Base-by-base conservation (phyloP, 2,888 invertebrate genomes). In the Parascotia fuliginaria region DNA sequence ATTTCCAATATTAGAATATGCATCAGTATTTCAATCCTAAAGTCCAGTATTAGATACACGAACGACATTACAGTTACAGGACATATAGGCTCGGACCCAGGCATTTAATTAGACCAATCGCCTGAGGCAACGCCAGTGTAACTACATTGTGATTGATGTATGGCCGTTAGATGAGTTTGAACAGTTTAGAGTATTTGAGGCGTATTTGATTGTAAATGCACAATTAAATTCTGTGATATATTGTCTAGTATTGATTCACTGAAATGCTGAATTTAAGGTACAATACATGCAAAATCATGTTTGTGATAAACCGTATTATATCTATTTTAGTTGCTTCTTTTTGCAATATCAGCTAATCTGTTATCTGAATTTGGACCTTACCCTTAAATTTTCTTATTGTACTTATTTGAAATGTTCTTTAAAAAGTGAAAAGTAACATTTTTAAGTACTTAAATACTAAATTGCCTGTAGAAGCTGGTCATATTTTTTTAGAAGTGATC, bases 71-170 rank as follows among this genome's bases (percentile, higher is more conserved):
- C 32, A 16, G 39, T 60, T 56, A 62, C 40, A 22, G 48, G 50
- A 34, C 53, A 45, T 53, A 56, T 31, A 58, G 61, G 36, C 56
- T 49, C 31, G 58, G 56, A 65, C 66, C 60, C 50, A 69, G 70
- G 75, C 77, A 76, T 79, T 81, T 81, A 81, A 81, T 81, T 79
- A 78, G 74, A 71, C 61, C 67, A 65, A 73, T 80, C 54, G 75
- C 79, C 74, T 49, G 47, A 51, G 64, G 79, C 74, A 36, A 53
- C 54, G 54, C 50, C 50, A 60, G 45, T 47, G 60, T 59, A 48
- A 59, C 40, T 50, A 16, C 55, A 60, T 54, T 58, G 69, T 71
- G 69, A 69, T 69, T 71, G 69, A 69, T 71, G 48, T 62, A 59
- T 57, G 51, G 49, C 56, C 42, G 51, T 14, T 60, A 44, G 51